These are phyloP conservation scores for Bombycilla garrulus DNA, from an alignment of 2,113 vertebrate species.

Conservation along the genomic window DNA sequence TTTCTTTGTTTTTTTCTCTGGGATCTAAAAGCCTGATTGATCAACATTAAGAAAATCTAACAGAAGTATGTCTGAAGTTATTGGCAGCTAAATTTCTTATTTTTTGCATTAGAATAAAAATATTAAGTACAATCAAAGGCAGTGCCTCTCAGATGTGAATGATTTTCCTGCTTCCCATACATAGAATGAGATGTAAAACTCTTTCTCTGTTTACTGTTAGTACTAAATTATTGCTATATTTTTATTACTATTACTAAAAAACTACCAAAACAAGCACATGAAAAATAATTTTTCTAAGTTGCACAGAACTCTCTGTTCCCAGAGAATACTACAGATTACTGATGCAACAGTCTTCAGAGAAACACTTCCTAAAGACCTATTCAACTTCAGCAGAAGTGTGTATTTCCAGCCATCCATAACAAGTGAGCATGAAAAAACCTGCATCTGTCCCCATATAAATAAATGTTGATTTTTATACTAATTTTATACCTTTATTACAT, in stretches of 20 bases:
- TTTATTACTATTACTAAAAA: not conserved
- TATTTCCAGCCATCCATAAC: not conserved
- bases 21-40: not conserved
- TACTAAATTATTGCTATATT: not conserved
- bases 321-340: not conserved
- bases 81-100: not conserved
- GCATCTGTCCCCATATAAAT: not conserved
- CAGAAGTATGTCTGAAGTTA: not conserved
- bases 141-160: not conserved
- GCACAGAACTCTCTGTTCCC: not conserved
- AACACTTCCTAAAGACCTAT: not conserved
- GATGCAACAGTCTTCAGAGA: not conserved
- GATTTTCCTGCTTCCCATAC: not conserved
- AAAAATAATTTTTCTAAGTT: not conserved
- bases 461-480: not conserved
- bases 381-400: not conserved
- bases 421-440: not conserved
- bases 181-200: not conserved
- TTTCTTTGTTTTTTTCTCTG: not conserved
- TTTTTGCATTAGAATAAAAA: not conserved
- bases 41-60: not conserved
- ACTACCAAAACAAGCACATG: not conserved
- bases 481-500: not conserved
- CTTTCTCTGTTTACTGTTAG: not conserved
- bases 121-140: not conserved